phyloP scores from a whole-genome alignment of 2,888 invertebrate species.

The Malacosoma neustria region DNA sequence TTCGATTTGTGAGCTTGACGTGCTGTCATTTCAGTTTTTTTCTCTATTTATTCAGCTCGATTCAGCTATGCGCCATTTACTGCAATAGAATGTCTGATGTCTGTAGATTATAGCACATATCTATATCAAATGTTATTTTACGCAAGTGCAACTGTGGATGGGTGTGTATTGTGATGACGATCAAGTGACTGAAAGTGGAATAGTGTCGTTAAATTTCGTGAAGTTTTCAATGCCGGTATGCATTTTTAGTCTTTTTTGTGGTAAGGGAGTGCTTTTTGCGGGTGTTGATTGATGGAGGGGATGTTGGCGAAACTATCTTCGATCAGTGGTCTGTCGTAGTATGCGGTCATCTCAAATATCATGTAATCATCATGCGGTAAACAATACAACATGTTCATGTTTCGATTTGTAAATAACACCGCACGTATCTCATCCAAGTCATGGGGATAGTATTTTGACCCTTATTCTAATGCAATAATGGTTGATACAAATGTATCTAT shows the following conservation, averaged over 20 bases:
- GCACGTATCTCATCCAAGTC: constrained; percentile 2
- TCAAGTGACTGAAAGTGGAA: constrained; percentile 25
- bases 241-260: constrained; percentile 39
- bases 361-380: constrained; percentile 32
- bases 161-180: constrained; percentile 21
- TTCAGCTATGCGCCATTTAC: constrained; percentile 70
- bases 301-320: background rate
- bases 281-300: constrained; percentile 18
- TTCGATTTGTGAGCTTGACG: constrained; percentile 46
- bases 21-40: constrained; percentile 67
- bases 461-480: background rate
- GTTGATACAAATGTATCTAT: too few relatives aligned
- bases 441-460: background rate
- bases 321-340: constrained; percentile 1
- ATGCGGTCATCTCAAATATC: constrained; percentile 19
- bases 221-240: constrained; percentile 49
- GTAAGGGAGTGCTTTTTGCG: constrained; percentile 34
- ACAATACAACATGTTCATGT: constrained; percentile 54
- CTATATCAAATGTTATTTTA: constrained; percentile 36
- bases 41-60: constrained; percentile 65
- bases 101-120: constrained; percentile 47
- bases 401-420: constrained; percentile 40
- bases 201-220: constrained; percentile 28
- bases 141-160: constrained; percentile 38
- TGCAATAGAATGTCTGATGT: constrained; percentile 55